Conservation (phyloP, 2,113 vertebrate genomes). For the Brachyhypopomus occidentalis region DNA sequence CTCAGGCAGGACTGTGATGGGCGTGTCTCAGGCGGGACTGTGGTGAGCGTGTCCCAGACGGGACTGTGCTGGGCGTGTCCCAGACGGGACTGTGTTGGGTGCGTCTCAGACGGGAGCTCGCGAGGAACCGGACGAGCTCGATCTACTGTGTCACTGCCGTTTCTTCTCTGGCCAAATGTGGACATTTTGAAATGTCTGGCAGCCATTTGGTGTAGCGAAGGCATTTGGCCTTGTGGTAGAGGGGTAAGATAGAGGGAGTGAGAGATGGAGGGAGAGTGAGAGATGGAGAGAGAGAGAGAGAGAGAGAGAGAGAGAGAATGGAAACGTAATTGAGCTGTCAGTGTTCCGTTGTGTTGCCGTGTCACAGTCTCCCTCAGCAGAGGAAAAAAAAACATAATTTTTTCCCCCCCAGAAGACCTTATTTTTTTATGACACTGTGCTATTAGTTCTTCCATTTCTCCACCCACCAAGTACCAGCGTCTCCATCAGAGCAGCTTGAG, state of each 20-base stretch:
- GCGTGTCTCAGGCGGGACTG: too few species aligned
- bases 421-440: slow-evolving; percentile 64
- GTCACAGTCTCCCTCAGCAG: slow-evolving; percentile 71
- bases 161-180: slow-evolving; percentile 9
- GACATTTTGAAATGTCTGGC: neutral
- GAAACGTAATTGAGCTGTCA: slow-evolving; percentile 92
- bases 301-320: slow-evolving; percentile 74
- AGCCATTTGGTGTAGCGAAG: slow-evolving; percentile 72
- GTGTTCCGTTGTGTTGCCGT: slow-evolving; percentile 75
- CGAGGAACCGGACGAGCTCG: neutral
- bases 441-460: slow-evolving; percentile 67
- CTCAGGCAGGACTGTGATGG: too few species aligned
- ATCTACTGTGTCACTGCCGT: neutral
- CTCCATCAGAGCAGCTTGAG: slow-evolving; percentile 61
- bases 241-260: too few species aligned
- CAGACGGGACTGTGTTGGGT: too few species aligned
- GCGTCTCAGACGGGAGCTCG: neutral
- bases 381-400: slow-evolving; percentile 83
- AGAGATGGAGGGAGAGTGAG: too few species aligned
- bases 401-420: slow-evolving; percentile 70
- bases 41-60: too few species aligned
- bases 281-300: slow-evolving; percentile 23
- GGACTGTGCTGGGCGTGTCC: too few species aligned
- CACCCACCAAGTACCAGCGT: slow-evolving; percentile 53
- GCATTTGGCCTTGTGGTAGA: neutral